Base-by-base conservation (phyloP, 1,140 invertebrate genomes). In the Drosophila bipectinata region DNA sequence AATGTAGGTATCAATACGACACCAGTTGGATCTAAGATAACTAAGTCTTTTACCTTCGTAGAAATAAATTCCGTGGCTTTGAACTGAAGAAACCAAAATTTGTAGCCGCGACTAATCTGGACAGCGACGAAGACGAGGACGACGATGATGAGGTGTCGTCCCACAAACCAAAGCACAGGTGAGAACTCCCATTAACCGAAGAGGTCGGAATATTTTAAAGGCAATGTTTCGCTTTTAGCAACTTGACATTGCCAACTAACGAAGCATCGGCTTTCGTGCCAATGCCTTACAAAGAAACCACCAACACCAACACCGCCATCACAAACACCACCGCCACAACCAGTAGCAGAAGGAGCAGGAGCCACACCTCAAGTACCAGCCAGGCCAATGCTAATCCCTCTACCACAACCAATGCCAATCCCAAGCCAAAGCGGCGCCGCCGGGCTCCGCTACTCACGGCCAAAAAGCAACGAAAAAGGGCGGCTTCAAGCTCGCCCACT, bases 21-120 rank as follows among this genome's bases (percentile, higher is more conserved):
- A 3, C 12, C 14, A 47, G 0, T 12, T 21, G 18, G 7, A 7
- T 15, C 15, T n/a, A n/a, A 18, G 5, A 28, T n/a, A 30, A 32
- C 18, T n/a, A 21, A 2, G 12, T 4, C 18, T 32, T 9, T 37
- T 18, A 15, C 21, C 44, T 39, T 49, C 39, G 37, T 53, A 88
- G 83, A 34, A 88, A 89, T 52, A 88, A 88, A 51, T 81, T 87
- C 47, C 83, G 84, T 47, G 77, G 83, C 34, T 88, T 88, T 58
- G 83, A 88, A 64, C 48, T 88, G 53, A 88, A 88, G 37, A 69
- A 74, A 58, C 83, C 83, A 18, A 88, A 88, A 71, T 88, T 83
- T 60, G 59, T 77, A 44, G 60, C 76, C 49, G 37, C 53, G 34
- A 32, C 52, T 9, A 79, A 67, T 71, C 45, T 60, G 34, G 74